phyloP scores from a whole-genome alignment of 2,113 vertebrate species.

The Chamaea fasciata region DNA sequence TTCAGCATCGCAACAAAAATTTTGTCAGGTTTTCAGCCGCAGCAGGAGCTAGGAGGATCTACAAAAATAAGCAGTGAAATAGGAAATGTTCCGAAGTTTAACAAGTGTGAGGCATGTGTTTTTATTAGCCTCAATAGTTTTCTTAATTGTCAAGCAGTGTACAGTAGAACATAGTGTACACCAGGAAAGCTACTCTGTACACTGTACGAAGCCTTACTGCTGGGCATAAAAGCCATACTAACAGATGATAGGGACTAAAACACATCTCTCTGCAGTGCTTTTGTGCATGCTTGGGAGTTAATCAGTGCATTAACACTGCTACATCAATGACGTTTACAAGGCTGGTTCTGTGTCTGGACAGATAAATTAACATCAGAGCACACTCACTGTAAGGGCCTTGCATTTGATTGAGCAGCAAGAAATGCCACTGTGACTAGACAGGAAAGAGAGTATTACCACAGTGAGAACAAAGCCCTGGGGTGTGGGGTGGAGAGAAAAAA shows the following conservation, averaged over 20 bases:
- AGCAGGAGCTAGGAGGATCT: not conserved
- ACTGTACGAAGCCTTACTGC: not conserved
- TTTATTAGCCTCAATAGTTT: not conserved
- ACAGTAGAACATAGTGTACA: not conserved
- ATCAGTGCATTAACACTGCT: not conserved
- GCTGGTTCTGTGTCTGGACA: not conserved
- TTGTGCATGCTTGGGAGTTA: not conserved
- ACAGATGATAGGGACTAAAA: not conserved
- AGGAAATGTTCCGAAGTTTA: constrained; percentile 30
- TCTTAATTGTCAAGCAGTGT: not conserved
- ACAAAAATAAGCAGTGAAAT: constrained; percentile 37
- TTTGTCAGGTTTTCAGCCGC: not conserved
- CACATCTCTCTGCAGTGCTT: not conserved
- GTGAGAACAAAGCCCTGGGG: not conserved
- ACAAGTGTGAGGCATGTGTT: not conserved
- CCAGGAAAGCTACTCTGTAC: not conserved
- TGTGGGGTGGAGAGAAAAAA: not conserved
- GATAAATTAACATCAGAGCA: constrained; percentile 8
- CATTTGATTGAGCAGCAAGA: not conserved
- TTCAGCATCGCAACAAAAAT: not conserved
- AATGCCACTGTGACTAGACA: not conserved
- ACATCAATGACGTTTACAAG: not conserved
- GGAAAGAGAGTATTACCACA: not conserved
- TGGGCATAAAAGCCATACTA: not conserved
- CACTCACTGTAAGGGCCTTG: not conserved